Evolutionary conservation across 2,888 invertebrate species (phyloP).

Genomic region (Ennomos quercinarius): DNA sequence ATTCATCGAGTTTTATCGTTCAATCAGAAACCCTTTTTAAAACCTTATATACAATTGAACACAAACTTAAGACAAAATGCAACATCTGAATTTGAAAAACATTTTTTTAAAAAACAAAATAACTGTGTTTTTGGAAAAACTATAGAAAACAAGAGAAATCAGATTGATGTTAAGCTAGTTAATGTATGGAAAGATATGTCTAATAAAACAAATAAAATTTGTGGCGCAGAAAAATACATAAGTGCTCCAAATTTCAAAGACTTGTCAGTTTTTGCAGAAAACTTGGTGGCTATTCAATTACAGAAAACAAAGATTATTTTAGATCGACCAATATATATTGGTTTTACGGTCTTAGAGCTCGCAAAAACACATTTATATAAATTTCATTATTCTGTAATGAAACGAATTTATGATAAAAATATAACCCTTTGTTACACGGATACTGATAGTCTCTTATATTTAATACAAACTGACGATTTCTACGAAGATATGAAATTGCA

Average conservation of each 20-base stretch:
- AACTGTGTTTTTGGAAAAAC: conserved; percentile 33
- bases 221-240: conserved; percentile 8
- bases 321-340: conserved; percentile 27
- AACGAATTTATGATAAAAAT: conserved; percentile 3
- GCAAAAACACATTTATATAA: conserved; percentile 20
- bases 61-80: conserved; percentile 8
- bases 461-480: conserved; percentile 10
- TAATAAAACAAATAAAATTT: conserved; percentile 9
- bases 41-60: conserved; percentile 20
- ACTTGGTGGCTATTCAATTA: conserved; percentile 22
- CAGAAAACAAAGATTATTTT: conserved; percentile 9
- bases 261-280: conserved; percentile 8
- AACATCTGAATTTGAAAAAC: conserved; percentile 25
- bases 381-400: conserved; percentile 13
- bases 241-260: conserved; percentile 16
- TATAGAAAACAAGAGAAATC: conserved; percentile 24
- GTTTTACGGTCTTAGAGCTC: too few species aligned
- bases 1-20: conserved; percentile 33
- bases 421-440: conserved; percentile 15
- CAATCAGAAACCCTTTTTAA: conserved; percentile 26
- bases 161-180: conserved; percentile 14
- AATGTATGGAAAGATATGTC: conserved; percentile 2
- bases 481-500: conserved; percentile 10
- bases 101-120: conserved; percentile 30
- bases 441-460: conserved; percentile 15